Base-by-base conservation (phyloP, 2,888 invertebrate species). In the Abrostola triplasia region DNA sequence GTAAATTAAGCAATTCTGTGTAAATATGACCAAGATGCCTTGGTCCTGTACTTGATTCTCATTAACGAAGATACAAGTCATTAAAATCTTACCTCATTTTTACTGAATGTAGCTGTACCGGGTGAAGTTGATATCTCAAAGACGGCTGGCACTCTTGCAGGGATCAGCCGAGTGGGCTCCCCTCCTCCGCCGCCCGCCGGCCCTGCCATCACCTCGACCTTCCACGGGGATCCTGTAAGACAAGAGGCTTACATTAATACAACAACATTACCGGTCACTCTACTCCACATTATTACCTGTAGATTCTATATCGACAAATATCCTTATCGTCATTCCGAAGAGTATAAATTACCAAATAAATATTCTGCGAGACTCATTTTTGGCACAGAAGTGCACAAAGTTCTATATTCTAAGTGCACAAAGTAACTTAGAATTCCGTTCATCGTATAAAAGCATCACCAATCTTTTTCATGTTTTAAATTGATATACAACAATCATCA, bases 141-240 rank as follows among this genome's bases (percentile, higher is more conserved):
- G 88, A 97, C 96, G 84, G 98, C 98, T 82, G 98, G 96, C 85
- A 97, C 96, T 89, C 98, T 97, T 76, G 98, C 98, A 82, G 98
- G 98, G 84, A 98, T 98, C 86, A 98, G 96, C 90, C 98, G 96
- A 78, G 98, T 97, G 82, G 98, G 97, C 94, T 98, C 98, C 87
- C 98, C 97, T 86, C 97, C 95, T 85, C 98, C 97, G 88, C 97
- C 97, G 94, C 92, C 93, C 89, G 92, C 92, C 82, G 94, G 94
- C 88, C 94, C 94, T 85, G 97, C 96, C 97, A 98, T 97, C 90
- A 98, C 97, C 94, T 97, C 97, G 87, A 98, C 97, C 95, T 96
- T 97, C 98, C 98, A 98, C 95, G 98, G 98, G 94, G 98, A 98
- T 84, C 98, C 98, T 98, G 94, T 0, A 74, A 77, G 60, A 61